Evolutionary conservation across 2,888 invertebrate genomes (phyloP), one percentile per base, ranked within the genome.

Genomic region (Lithophane socia): DNA sequence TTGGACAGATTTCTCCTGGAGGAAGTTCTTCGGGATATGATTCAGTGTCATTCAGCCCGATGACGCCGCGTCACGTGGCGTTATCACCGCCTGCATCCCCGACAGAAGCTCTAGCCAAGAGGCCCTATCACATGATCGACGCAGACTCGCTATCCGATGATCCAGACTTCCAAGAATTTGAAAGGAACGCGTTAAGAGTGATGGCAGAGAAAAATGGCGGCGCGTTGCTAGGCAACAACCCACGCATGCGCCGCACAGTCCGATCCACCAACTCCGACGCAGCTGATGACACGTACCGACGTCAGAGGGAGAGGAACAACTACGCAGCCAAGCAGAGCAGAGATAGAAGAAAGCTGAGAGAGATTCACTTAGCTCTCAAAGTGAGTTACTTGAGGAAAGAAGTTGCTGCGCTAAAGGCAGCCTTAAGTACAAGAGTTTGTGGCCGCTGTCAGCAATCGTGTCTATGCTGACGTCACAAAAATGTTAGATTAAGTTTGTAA

Each of bases 251-350:
- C n/a, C 94, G 97, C 47, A 94, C 95, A 0, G 93, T 94, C 0
- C 88, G 89, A 63, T 92, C 93, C 2, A 69, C 67, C 7, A 93
- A 84, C 52, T 89, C 91, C 61, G 91, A 94, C 70, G 90, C 86
- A 84, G 65, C 98, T 0, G 98, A 99, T 92, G 98, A 98, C 5
- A 97, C 98, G 0, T 99, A 99, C 92, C 98, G 98, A 96, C 99
- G 98, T 89, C 97, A 99, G 75, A 96, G 99, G 16, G 97, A 98
- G 85, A 98, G 99, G 92, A 99, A 99, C 93, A 99, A 99, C 93
- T 98, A 98, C 83, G 99, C 99, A 0, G 99, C 99, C 0, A 99
- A 99, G 94, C 97, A 99, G 87, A 99, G 99, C 0, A 97, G 99
- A 5, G 99, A 99, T 90, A 98, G 99, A 0, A 97, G 99, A 78